Conservation (phyloP, 1,140 invertebrate species). For the Eumaeus atala region DNA sequence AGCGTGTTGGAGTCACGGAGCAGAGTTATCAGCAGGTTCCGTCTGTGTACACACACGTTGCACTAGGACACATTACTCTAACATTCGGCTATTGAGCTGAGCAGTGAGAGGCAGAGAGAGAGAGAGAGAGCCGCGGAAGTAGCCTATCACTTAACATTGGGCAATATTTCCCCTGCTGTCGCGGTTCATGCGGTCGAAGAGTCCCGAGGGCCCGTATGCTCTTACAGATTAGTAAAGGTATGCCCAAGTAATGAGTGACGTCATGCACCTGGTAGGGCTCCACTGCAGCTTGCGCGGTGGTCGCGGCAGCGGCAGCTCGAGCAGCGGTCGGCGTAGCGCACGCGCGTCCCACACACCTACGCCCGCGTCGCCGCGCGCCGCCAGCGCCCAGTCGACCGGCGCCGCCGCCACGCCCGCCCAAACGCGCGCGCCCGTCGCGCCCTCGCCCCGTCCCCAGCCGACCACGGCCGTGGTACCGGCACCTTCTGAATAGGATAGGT, state of each 20-base stretch:
- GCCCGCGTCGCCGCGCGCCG: constrained; percentile 87
- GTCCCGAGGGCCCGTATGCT: no score
- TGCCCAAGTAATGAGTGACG: not conserved
- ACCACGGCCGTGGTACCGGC: constrained; percentile 79
- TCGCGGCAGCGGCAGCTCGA: constrained; percentile 81
- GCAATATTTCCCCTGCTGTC: no score
- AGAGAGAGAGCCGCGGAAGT: no score
- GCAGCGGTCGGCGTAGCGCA: constrained; percentile 89
- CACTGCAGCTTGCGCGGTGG: constrained; percentile 85
- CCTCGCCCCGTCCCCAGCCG: constrained; percentile 84
- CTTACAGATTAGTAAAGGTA: no score
- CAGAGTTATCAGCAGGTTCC: constrained; percentile 83
- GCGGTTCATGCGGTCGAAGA: no score
- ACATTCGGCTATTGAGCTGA: no score
- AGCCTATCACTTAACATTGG: no score
- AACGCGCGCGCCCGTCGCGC: constrained; percentile 84
- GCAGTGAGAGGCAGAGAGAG: no score
- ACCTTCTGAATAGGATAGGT: constrained; percentile 18
- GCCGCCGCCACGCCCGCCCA: constrained; percentile 88
- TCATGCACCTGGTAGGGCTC: constrained; percentile 90
- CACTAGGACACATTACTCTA: no score
- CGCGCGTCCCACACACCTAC: constrained; percentile 92
- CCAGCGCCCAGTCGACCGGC: constrained; percentile 84
- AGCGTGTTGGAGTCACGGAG: constrained; percentile 81
- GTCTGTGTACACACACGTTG: constrained; percentile 65